These are phyloP conservation scores for Caradrina kadenii DNA, from an alignment of 2,888 invertebrate genomes.

Conservation along the genomic window DNA sequence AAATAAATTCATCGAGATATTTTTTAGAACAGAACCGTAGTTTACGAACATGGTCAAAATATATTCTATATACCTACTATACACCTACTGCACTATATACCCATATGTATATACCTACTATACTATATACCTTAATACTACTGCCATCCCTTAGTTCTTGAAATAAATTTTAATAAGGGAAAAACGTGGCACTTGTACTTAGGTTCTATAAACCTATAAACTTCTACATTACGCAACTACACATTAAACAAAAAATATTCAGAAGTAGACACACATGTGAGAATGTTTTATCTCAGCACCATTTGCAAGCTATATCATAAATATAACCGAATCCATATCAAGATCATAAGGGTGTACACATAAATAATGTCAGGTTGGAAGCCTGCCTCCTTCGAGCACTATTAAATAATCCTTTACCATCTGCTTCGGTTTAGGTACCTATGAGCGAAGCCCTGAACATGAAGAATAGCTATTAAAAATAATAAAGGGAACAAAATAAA, in stretches of 20 bases:
- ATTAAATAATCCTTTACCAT: conserved; percentile 48
- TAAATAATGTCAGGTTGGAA: conserved; percentile 48
- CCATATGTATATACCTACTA: too few relatives aligned
- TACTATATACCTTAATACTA: too few relatives aligned
- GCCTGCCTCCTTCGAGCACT: conserved; percentile 21
- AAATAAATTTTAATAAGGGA: too few relatives aligned
- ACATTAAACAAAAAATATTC: background rate
- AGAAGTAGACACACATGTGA: background rate
- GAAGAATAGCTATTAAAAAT: background rate
- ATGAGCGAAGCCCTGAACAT: background rate
- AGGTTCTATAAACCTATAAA: too few relatives aligned
- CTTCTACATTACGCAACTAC: background rate
- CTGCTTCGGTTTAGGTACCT: conserved; percentile 23
- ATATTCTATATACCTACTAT: too few relatives aligned
- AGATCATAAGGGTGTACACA: conserved; percentile 24
- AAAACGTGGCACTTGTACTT: too few relatives aligned
- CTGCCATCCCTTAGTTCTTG: too few relatives aligned
- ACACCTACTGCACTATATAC: too few relatives aligned
- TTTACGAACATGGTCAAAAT: too few relatives aligned
- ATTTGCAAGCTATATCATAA: conserved; percentile 33
- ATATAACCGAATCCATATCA: conserved; percentile 29
- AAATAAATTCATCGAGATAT: too few relatives aligned
- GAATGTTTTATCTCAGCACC: conserved; percentile 6
- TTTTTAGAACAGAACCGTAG: too few relatives aligned
- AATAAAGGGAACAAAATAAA: background rate